These are phyloP conservation scores for Cosmorhoe ocellata DNA, from an alignment of 2,888 invertebrate genomes.

Conservation along the genomic window DNA sequence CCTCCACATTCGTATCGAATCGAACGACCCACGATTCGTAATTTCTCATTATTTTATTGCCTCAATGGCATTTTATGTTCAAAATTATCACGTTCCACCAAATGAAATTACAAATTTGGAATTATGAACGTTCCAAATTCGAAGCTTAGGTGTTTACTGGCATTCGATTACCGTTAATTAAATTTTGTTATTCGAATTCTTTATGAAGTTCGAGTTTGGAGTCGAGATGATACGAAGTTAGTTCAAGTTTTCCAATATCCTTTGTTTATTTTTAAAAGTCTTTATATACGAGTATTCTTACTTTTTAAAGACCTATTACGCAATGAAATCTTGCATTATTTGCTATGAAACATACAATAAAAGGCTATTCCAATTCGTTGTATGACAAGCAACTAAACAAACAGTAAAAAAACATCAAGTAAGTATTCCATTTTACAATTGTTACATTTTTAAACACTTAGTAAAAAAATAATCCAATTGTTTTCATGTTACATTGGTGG, in stretches of 20 bases:
- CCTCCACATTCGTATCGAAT: constrained; percentile 22
- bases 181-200: constrained; percentile 46
- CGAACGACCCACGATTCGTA: constrained; percentile 20
- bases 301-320: constrained; percentile 22
- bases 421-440: too few relatives aligned
- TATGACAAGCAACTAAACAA: too few relatives aligned
- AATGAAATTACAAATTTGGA: constrained; percentile 28
- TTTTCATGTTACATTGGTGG: too few relatives aligned
- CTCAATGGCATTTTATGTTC: constrained; percentile 26
- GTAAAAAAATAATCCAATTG: too few relatives aligned
- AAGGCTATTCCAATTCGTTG: too few relatives aligned
- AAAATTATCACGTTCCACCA: constrained; percentile 22
- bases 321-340: constrained; percentile 10
- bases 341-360: too few relatives aligned
- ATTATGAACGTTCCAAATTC: constrained; percentile 24
- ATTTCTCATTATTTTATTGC: constrained; percentile 30
- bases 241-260: constrained; percentile 29
- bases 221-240: constrained; percentile 28
- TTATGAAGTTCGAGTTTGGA: constrained; percentile 41
- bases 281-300: constrained; percentile 16
- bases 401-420: too few relatives aligned
- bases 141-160: constrained; percentile 35
- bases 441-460: too few relatives aligned
- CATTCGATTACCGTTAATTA: constrained; percentile 49
- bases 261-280: constrained; percentile 23